Evolutionary conservation across 35 echinoderm and acorn worm genomes (phyloP).

Genomic region (Ptychodera flava): DNA sequence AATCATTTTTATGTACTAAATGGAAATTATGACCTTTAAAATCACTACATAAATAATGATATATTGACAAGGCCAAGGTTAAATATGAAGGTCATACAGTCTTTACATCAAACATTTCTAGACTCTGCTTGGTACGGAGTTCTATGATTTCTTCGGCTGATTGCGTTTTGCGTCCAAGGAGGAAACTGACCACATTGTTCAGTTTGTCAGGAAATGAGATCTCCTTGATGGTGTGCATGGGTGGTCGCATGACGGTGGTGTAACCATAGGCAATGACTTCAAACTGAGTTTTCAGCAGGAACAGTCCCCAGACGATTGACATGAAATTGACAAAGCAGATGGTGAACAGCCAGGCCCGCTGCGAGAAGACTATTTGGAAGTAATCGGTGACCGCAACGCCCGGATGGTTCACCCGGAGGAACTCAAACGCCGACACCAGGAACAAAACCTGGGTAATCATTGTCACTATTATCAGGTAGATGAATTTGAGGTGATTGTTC

Average conservation of each 20-base stretch:
- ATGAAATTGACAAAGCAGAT: slow-evolving; percentile 35
- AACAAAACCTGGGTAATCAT: slow-evolving; percentile 45
- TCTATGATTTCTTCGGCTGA: slow-evolving; percentile 3
- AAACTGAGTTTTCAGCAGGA: slow-evolving; percentile 48
- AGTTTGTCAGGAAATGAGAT: slow-evolving; percentile 28
- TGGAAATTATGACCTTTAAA: no score
- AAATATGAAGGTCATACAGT: not conserved
- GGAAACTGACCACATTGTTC: slow-evolving; percentile 65
- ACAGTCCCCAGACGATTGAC: slow-evolving; percentile 77
- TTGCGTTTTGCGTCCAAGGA: slow-evolving; percentile 55
- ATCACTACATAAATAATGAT: no score
- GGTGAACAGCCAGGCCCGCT: slow-evolving; percentile 48
- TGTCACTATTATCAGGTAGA: slow-evolving; percentile 45
- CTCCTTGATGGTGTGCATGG: not conserved
- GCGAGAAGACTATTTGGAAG: slow-evolving; percentile 7
- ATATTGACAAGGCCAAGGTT: no score
- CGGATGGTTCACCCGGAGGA: slow-evolving; percentile 28
- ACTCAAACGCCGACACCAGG: slow-evolving; percentile 14
- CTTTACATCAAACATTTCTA: not conserved
- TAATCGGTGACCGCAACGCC: slow-evolving; percentile 13
- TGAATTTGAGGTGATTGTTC: slow-evolving; percentile 74
- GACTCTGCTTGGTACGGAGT: not conserved
- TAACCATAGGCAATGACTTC: slow-evolving; percentile 41
- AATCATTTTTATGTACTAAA: no score
- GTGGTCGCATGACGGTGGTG: slow-evolving; percentile 34